These are phyloP conservation scores for Hoplostethus atlanticus DNA, from an alignment of 2,797 vertebrate species.

Conservation along the genomic window DNA sequence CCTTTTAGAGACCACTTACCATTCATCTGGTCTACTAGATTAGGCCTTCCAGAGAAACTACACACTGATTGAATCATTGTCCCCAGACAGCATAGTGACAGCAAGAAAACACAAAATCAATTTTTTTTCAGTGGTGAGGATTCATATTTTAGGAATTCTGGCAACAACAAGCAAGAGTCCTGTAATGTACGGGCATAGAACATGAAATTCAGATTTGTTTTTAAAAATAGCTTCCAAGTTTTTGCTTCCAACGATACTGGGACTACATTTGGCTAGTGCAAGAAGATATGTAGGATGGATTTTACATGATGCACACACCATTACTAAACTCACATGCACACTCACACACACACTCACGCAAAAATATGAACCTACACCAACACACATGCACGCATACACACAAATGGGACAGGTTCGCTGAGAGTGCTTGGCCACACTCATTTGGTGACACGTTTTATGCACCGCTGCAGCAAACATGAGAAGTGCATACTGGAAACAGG, in stretches of 20 bases:
- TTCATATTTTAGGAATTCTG: slow-evolving; percentile 70
- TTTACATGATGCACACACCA: slow-evolving; percentile 40
- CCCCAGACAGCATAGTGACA: slow-evolving; percentile 54
- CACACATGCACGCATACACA: slow-evolving; percentile 28
- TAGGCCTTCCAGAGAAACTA: slow-evolving; percentile 66
- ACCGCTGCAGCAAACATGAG: slow-evolving; percentile 81
- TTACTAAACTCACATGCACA: slow-evolving; percentile 6
- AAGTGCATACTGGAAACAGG: slow-evolving; percentile 81
- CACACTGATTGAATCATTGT: slow-evolving; percentile 75
- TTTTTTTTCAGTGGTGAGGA: slow-evolving; percentile 65
- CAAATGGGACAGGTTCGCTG: slow-evolving; percentile 44
- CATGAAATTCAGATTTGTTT: slow-evolving; percentile 7
- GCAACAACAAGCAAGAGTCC: slow-evolving; percentile 29
- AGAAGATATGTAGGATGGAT: slow-evolving; percentile 36
- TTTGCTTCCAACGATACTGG: slow-evolving; percentile 43
- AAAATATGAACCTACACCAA: background rate
- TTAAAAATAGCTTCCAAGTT: background rate
- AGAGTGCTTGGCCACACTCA: slow-evolving; percentile 65
- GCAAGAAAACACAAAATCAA: slow-evolving; percentile 77
- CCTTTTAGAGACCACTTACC: slow-evolving; percentile 81
- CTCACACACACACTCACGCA: slow-evolving; percentile 9
- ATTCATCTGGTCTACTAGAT: slow-evolving; percentile 79
- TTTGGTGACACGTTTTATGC: slow-evolving; percentile 75
- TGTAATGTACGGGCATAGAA: background rate
- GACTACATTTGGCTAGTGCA: slow-evolving; percentile 32